Conservation (phyloP, 2,888 invertebrate genomes). For the Ennomos erosarius region DNA sequence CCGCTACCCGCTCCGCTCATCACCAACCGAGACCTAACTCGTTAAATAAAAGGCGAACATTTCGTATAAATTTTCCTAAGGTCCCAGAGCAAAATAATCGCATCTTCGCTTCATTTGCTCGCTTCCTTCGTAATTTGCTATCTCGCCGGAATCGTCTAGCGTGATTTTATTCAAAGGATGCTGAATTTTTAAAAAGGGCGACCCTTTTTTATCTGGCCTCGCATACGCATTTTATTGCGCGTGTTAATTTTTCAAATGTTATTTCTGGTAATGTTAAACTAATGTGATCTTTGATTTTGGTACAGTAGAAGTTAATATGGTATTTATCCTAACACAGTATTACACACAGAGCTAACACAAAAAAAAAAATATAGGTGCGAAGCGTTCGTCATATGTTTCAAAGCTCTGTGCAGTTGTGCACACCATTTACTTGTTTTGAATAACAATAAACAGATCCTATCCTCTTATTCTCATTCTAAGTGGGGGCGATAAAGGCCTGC, state of each 20-base stretch:
- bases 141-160: slow-evolving; percentile 60
- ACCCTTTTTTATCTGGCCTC: slow-evolving; percentile 30
- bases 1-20: slow-evolving; percentile 27
- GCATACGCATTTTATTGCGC: slow-evolving; percentile 7
- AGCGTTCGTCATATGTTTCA: too few relatives aligned
- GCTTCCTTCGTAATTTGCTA: slow-evolving; percentile 73
- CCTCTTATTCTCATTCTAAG: too few relatives aligned
- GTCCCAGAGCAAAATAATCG: slow-evolving; percentile 71
- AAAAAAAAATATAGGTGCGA: too few relatives aligned
- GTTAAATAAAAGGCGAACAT: slow-evolving; percentile 66
- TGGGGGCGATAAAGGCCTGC: too few relatives aligned
- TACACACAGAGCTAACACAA: too few relatives aligned
- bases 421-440: too few relatives aligned
- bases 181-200: slow-evolving; percentile 41
- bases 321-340: too few relatives aligned
- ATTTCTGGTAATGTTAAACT: background rate
- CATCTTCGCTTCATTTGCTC: slow-evolving; percentile 74
- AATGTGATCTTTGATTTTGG: background rate
- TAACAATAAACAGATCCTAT: too few relatives aligned
- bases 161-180: slow-evolving; percentile 56
- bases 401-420: too few relatives aligned
- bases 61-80: slow-evolving; percentile 69
- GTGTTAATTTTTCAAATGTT: slow-evolving; percentile 20
- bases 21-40: slow-evolving; percentile 43
- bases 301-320: background rate